These are phyloP conservation scores for Corythornis cristatus DNA, from an alignment of 2,113 vertebrate genomes.

Conservation along the genomic window DNA sequence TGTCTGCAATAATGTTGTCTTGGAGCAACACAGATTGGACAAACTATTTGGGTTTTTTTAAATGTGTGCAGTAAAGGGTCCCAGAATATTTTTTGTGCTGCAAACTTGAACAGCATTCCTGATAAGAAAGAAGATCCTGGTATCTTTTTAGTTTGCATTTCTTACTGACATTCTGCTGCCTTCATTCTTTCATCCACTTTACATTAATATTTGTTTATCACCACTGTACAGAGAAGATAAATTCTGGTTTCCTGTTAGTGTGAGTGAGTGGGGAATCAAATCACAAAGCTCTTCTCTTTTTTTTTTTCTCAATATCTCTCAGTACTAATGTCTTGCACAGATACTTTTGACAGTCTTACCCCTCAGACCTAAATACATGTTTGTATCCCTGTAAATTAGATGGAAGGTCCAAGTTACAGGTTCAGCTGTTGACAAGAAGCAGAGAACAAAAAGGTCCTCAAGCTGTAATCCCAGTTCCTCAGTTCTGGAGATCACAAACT, in stretches of 20 bases:
- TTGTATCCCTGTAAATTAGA: not conserved
- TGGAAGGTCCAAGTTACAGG: not conserved
- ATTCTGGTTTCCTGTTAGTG: not conserved
- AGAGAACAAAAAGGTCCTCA: not conserved
- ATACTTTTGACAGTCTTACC: not conserved
- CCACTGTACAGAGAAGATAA: not conserved
- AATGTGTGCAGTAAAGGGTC: not conserved
- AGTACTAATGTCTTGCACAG: not conserved
- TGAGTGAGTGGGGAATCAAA: not conserved
- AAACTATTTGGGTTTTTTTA: not conserved
- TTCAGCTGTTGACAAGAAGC: not conserved
- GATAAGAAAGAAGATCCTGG: not conserved
- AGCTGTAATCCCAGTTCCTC: not conserved
- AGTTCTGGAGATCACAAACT: not conserved
- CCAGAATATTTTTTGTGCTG: not conserved
- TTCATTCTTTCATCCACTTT: not conserved
- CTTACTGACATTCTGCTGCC: not conserved
- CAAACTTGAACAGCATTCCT: not conserved
- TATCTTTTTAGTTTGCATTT: not conserved
- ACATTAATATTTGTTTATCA: not conserved
- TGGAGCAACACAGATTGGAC: not conserved
- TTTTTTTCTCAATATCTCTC: not conserved
- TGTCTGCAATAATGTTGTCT: conserved; percentile 33
- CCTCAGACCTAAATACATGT: not conserved
- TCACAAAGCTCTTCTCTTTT: not conserved